Evolutionary conservation across 2,888 invertebrate genomes (phyloP), one percentile per base, ranked within the genome.

Genomic region (Polyommatus icarus): DNA sequence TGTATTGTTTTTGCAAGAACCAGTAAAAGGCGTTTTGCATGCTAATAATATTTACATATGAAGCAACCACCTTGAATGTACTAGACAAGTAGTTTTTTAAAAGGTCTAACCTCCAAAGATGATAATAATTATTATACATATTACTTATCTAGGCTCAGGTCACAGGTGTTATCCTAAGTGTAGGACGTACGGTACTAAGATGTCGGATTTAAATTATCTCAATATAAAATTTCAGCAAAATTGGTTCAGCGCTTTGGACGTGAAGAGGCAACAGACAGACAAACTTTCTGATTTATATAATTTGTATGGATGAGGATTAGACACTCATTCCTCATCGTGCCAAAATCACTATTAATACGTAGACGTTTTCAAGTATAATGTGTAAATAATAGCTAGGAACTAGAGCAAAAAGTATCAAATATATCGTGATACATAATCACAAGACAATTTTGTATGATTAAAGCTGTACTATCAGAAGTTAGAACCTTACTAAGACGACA

Each of bases 21-120:
- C 75, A 24, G 75, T 54, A 54, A 75, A 73, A 75, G 83, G 84
- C 85, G 86, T 86, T 79, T 87, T 79, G 80, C 81, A 82, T 77
- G 78, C 71, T 79, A 80, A 78, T 81, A 79, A n/a, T n/a, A n/a
- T 77, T 89, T 91, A 90, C 89, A 87, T 90, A 91, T 90, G 85
- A 89, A 89, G 86, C 88, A 85, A 82, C 87, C 80, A 84, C 89
- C 90, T 89, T 89, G 88, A 80, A 80, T 46, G 50, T 12, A 20
- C 24, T 73, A 73, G 75, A 32, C 29, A 7, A 75, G 15, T 50
- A 15, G 15, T 20, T 54, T 29, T 15, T 54, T 3, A 54, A 18
- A 54, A 5, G 54, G 54, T 54, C 54, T 18, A 54, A 18, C 54
- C 59, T 59, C 4, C 54, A 54, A 18, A 54, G 18, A 54, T 18